Evolutionary conservation across 2,888 invertebrate species (phyloP).

Genomic region (Acanthosepion esculentum): DNA sequence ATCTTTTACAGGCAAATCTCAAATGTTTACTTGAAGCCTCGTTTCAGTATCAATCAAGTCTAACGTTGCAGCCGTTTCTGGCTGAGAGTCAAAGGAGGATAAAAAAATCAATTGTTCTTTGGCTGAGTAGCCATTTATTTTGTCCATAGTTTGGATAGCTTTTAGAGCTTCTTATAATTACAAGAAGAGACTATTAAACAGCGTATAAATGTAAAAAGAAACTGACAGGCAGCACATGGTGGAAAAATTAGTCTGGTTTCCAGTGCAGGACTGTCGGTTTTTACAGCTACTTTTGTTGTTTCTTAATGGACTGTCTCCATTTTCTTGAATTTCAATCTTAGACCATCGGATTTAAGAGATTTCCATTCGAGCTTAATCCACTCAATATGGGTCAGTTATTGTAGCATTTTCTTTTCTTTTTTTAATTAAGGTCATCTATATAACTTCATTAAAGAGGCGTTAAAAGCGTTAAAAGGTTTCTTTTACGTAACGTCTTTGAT

Average conservation of each 20-base stretch:
- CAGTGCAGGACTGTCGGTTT: neutral
- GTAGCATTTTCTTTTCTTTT: neutral
- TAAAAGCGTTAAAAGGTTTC: too few species aligned
- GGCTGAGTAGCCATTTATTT: neutral
- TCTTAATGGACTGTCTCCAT: neutral
- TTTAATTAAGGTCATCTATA: neutral
- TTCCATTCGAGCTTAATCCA: too few species aligned
- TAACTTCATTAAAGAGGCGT: neutral
- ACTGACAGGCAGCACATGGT: neutral
- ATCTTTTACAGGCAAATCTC: too few species aligned
- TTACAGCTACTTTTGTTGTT: neutral
- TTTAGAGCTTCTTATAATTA: neutral
- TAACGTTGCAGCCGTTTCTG: neutral
- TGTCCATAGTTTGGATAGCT: conserved; percentile 8
- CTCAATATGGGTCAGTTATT: too few species aligned
- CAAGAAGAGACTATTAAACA: too few species aligned
- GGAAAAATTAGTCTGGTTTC: neutral
- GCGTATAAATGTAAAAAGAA: neutral
- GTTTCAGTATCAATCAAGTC: too few species aligned
- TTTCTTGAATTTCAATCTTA: neutral
- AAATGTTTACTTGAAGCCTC: neutral
- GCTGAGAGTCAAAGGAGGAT: neutral
- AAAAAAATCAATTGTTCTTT: neutral
- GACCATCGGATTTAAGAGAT: too few species aligned
- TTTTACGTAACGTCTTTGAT: too few species aligned